Percentiles rank a stretch among this genome's conserved stretches.
phyloP scores from a whole-genome alignment of 1,140 invertebrate genomes.

The Formica exsecta region DNA sequence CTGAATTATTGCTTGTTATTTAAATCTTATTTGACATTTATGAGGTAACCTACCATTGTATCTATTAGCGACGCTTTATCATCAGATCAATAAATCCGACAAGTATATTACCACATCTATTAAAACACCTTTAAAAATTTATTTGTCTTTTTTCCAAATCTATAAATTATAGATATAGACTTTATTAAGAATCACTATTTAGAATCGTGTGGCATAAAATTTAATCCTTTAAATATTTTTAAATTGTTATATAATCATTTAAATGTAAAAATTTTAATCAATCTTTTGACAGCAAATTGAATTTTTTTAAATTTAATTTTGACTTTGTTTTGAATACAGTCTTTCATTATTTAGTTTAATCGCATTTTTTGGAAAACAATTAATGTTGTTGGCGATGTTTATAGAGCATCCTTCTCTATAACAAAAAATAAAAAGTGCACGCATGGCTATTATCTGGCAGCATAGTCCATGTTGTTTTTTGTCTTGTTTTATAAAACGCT shows the following conservation, averaged over 20 bases:
- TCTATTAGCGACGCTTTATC: conserved; percentile 1
- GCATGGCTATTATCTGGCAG: neutral
- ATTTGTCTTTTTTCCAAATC: neutral
- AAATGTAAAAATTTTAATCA: neutral
- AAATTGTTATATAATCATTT: neutral
- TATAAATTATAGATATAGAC: neutral
- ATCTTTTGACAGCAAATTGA: neutral
- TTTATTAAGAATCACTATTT: no score
- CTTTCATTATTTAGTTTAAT: conserved; percentile 26
- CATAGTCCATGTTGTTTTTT: neutral
- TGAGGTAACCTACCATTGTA: conserved; percentile 15
- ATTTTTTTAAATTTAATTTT: neutral
- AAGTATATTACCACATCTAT: neutral
- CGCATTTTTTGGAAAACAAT: neutral
- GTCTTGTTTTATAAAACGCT: neutral
- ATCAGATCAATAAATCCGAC: conserved; percentile 53
- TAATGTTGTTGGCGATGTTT: conserved; percentile 20
- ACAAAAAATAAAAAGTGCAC: conserved; percentile 18
- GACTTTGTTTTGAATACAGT: neutral
- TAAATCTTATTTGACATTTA: neutral
- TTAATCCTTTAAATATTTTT: neutral
- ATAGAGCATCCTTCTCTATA: neutral
- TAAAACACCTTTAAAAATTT: conserved; percentile 29
- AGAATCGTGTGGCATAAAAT: neutral
- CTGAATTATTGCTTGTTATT: neutral